Percentiles rank a stretch among this genome's conserved stretches.
These are phyloP conservation scores for Drepana falcataria DNA, from an alignment of 2,888 invertebrate species.

Conservation along the genomic window DNA sequence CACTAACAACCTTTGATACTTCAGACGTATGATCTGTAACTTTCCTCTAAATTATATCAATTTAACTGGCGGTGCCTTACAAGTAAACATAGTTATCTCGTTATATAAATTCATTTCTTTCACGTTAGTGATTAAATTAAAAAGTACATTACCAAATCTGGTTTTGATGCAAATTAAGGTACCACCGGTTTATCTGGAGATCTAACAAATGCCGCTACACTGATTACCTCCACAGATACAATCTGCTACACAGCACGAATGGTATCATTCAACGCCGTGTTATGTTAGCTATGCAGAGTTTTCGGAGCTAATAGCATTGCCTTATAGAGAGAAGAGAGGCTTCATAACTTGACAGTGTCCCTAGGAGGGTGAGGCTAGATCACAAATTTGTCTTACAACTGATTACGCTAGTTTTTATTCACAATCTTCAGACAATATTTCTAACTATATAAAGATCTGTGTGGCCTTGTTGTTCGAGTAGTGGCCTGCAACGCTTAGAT, in stretches of 20 bases:
- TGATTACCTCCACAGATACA: conserved; percentile 1
- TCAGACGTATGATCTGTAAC: neutral
- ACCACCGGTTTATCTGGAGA: conserved; percentile 1
- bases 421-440: too few species aligned
- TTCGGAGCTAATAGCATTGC: too few species aligned
- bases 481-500: too few species aligned
- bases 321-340: too few species aligned
- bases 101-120: neutral
- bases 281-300: too few species aligned
- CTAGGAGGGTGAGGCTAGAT: too few species aligned
- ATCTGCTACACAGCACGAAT: neutral
- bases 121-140: neutral
- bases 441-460: too few species aligned
- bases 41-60: neutral
- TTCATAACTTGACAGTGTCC: too few species aligned
- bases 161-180: conserved; percentile 3
- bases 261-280: neutral
- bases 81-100: neutral
- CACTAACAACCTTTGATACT: neutral
- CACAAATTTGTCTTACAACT: too few species aligned
- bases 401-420: too few species aligned
- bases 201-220: neutral
- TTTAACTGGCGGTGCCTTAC: neutral
- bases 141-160: neutral
- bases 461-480: too few species aligned